These are phyloP conservation scores for Dynastes maya DNA, from an alignment of 2,888 invertebrate species.

Conservation along the genomic window DNA sequence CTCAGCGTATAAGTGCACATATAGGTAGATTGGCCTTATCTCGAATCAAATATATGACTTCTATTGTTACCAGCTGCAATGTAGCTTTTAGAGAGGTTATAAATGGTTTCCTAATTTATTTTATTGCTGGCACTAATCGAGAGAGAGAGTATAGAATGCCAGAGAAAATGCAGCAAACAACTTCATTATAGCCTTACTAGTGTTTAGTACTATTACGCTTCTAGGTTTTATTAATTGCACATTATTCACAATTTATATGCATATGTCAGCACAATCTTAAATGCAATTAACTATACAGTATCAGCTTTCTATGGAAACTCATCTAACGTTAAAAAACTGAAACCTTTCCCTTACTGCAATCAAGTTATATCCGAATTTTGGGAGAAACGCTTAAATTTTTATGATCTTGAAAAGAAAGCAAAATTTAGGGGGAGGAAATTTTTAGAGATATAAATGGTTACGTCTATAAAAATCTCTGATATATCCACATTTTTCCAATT, in stretches of 20 bases:
- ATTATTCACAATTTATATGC: slow-evolving; percentile 4
- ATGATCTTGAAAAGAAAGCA: too few relatives aligned
- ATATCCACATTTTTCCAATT: too few relatives aligned
- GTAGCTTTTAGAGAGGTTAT: slow-evolving; percentile 18
- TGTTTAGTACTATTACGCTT: not conserved
- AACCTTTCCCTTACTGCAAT: too few relatives aligned
- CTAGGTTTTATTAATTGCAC: not conserved
- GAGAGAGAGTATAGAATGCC: not conserved
- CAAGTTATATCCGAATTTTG: too few relatives aligned
- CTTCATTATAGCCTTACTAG: slow-evolving; percentile 4
- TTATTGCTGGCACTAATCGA: not conserved
- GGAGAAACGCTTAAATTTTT: too few relatives aligned
- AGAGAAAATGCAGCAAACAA: slow-evolving; percentile 25
- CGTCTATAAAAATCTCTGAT: too few relatives aligned
- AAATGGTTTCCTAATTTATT: slow-evolving; percentile 26
- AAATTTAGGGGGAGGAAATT: too few relatives aligned
- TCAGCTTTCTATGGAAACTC: too few relatives aligned
- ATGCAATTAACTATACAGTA: not conserved
- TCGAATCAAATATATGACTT: slow-evolving; percentile 34
- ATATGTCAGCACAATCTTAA: not conserved
- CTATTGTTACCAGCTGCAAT: slow-evolving; percentile 19
- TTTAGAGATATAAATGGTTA: too few relatives aligned
- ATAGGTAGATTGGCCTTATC: slow-evolving; percentile 29
- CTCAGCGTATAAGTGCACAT: not conserved
- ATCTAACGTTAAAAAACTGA: too few relatives aligned